These are phyloP conservation scores for Eueremaeus valkanovi DNA, from an alignment of 2,888 invertebrate species.

Conservation along the genomic window DNA sequence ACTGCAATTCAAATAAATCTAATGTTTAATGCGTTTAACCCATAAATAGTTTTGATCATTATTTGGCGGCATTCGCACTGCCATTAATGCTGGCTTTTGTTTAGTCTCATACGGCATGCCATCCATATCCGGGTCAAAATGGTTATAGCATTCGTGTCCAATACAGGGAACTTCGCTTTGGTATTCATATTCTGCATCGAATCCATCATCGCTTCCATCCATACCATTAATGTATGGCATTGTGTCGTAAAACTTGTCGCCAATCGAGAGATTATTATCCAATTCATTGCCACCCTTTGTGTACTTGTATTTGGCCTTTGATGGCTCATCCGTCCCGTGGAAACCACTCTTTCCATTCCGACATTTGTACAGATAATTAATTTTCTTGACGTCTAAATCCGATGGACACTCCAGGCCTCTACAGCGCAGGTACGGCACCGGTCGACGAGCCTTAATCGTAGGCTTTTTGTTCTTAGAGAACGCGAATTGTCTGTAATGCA, in stretches of 20 bases:
- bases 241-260: background rate
- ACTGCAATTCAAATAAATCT: too few species aligned
- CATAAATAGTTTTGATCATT: background rate
- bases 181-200: background rate
- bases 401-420: conserved; percentile 41
- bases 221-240: background rate
- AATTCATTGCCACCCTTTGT: background rate
- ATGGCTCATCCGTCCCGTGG: background rate
- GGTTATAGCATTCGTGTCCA: background rate
- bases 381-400: conserved; percentile 43
- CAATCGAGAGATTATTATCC: background rate
- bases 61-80: background rate
- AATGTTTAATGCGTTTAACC: background rate
- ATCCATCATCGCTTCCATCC: background rate
- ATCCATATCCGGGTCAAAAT: background rate
- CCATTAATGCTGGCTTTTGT: background rate
- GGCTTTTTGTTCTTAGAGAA: conserved; percentile 44
- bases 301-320: background rate
- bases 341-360: conserved; percentile 9
- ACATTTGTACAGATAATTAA: conserved; percentile 45
- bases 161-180: background rate
- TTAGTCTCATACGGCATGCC: background rate
- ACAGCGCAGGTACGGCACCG: conserved; percentile 40
- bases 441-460: conserved; percentile 40
- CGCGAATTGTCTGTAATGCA: conserved; percentile 43